phyloP scores from a whole-genome alignment of 2,113 vertebrate species.

The Phylloscopus whistleri region DNA sequence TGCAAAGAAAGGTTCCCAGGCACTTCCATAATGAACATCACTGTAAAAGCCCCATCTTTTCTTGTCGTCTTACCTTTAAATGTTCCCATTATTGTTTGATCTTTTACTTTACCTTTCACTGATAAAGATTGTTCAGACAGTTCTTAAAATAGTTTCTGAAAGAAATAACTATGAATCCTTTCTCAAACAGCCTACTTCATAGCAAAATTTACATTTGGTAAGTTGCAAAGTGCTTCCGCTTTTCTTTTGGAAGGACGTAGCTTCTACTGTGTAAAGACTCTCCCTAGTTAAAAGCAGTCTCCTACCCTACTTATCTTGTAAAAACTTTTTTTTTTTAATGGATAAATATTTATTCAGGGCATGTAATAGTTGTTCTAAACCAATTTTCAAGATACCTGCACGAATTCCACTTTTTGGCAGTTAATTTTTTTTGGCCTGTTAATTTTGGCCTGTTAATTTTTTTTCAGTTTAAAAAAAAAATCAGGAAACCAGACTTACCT shows the following conservation, averaged over 20 bases:
- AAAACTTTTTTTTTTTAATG: neutral
- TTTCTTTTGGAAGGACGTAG: neutral
- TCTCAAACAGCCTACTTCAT: neutral
- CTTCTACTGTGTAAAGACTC: neutral
- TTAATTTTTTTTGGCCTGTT: no score
- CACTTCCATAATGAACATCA: neutral
- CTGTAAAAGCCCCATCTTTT: neutral
- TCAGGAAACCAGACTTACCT: neutral
- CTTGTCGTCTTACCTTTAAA: neutral
- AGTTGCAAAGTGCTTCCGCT: neutral
- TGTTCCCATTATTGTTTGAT: neutral
- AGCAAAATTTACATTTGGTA: neutral
- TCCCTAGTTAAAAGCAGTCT: neutral
- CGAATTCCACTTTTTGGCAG: neutral
- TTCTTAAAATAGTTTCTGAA: neutral
- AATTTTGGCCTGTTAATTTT: neutral
- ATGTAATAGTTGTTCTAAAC: neutral
- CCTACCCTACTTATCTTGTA: neutral
- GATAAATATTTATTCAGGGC: neutral
- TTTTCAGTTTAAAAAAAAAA: neutral
- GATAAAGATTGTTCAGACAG: neutral
- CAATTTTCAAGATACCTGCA: neutral
- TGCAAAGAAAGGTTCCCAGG: neutral
- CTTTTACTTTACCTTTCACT: neutral
- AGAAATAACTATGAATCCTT: no score